Evolutionary conservation across 2,797 vertebrate genomes (phyloP).

Genomic region (Neosilurus hyrtlii): DNA sequence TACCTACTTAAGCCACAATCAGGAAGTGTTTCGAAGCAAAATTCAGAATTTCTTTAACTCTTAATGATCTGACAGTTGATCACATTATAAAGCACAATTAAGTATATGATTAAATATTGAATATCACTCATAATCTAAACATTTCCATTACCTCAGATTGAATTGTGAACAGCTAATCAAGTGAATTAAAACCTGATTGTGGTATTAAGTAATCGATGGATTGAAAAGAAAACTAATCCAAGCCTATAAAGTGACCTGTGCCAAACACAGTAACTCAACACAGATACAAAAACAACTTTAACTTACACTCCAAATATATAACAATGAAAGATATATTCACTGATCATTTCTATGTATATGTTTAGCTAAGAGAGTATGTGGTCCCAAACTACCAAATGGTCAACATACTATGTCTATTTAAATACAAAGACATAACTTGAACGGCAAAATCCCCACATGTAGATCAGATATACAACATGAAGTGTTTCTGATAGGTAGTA

Average conservation of each 20-base stretch:
- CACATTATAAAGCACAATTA: not conserved
- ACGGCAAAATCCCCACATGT: not conserved
- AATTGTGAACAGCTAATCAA: not conserved
- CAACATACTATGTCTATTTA: conserved; percentile 11
- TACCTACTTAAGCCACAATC: conserved; percentile 25
- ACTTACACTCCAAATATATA: conserved; percentile 53
- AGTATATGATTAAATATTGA: not conserved
- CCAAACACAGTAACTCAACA: conserved; percentile 65
- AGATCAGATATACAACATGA: not conserved
- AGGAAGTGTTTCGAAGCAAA: not conserved
- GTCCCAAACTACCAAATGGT: conserved; percentile 16
- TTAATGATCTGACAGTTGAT: not conserved
- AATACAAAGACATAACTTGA: not conserved
- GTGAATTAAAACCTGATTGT: not conserved
- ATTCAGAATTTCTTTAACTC: not conserved
- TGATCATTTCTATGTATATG: conserved; percentile 48
- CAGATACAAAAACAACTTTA: conserved; percentile 60
- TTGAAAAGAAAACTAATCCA: conserved; percentile 38
- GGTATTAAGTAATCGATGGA: conserved; percentile 46
- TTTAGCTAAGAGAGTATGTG: conserved; percentile 39
- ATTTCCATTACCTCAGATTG: not conserved
- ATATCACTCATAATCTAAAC: not conserved
- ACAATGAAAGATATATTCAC: conserved; percentile 70
- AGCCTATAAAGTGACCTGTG: conserved; percentile 77
- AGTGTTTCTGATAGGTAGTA: not conserved